Conservation (phyloP, 1,140 invertebrate genomes). For the Aphaenogaster floridana region DNA sequence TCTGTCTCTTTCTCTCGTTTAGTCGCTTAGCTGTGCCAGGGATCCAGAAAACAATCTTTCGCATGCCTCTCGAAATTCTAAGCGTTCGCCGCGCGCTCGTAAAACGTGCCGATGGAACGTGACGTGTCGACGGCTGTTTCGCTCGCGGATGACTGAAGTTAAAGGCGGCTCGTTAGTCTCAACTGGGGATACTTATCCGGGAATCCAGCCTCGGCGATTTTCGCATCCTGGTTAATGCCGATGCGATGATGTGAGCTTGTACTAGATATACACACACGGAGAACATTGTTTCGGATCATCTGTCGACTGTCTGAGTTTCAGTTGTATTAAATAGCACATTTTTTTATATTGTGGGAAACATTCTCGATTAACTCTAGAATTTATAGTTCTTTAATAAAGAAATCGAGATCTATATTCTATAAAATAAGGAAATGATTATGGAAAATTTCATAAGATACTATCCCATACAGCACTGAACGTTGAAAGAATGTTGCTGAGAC, state of each 20-base stretch:
- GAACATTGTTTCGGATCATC: constrained; percentile 13
- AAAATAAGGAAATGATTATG: background rate
- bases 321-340: background rate
- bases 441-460: background rate
- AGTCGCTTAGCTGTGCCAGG: constrained; percentile 23
- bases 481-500: no score
- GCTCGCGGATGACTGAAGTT: constrained; percentile 59
- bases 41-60: constrained; percentile 62
- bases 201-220: constrained; percentile 47
- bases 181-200: constrained; percentile 50
- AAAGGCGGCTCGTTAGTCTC: constrained; percentile 62
- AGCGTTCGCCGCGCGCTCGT: constrained; percentile 54
- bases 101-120: constrained; percentile 64
- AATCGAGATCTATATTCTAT: background rate
- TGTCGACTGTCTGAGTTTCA: background rate
- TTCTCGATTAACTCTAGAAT: background rate
- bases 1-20: background rate
- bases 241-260: constrained; percentile 41
- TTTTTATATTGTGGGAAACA: background rate
- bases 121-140: constrained; percentile 60
- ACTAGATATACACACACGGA: background rate
- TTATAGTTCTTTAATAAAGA: background rate
- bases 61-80: constrained; percentile 63
- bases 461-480: no score
- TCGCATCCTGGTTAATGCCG: constrained; percentile 50